These are phyloP conservation scores for Melanotaenia nigrans DNA, from an alignment of 2,797 vertebrate species.

Conservation along the genomic window DNA sequence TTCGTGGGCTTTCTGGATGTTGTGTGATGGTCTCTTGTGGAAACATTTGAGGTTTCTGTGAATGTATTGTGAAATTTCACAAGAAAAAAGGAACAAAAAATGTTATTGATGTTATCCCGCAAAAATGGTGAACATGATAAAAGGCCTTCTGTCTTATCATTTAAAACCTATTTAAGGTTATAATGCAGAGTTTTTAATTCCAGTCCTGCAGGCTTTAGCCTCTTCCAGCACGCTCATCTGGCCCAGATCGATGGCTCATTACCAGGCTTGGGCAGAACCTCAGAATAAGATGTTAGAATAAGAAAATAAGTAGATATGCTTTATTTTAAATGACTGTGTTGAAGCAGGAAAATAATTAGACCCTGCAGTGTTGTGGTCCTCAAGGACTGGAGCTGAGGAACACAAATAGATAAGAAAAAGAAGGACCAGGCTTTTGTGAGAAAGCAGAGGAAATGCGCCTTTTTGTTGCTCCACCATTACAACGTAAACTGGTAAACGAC, in stretches of 20 bases:
- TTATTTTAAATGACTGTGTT: too few relatives aligned
- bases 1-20: not conserved
- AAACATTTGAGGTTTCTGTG: not conserved
- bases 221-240: too few relatives aligned
- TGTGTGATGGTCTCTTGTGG: not conserved
- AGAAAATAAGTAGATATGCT: too few relatives aligned
- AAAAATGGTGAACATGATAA: not conserved
- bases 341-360: too few relatives aligned
- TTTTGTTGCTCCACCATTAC: too few relatives aligned
- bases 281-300: too few relatives aligned
- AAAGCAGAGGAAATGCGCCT: not conserved
- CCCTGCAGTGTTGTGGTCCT: not conserved
- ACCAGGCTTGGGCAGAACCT: too few relatives aligned
- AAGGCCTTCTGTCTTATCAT: not conserved
- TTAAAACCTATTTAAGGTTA: not conserved
- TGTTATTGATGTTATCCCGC: not conserved
- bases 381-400: not conserved
- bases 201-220: too few relatives aligned
- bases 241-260: too few relatives aligned
- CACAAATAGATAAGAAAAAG: not conserved
- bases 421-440: not conserved
- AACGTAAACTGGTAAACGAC: too few relatives aligned
- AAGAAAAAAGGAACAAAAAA: too few relatives aligned
- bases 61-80: not conserved
- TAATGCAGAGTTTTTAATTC: too few relatives aligned